These are phyloP conservation scores for Hydractinia symbiolongicarpus DNA, from an alignment of 30 jellyfish, hydroid and myxozoan genomes.

Conservation along the genomic window DNA sequence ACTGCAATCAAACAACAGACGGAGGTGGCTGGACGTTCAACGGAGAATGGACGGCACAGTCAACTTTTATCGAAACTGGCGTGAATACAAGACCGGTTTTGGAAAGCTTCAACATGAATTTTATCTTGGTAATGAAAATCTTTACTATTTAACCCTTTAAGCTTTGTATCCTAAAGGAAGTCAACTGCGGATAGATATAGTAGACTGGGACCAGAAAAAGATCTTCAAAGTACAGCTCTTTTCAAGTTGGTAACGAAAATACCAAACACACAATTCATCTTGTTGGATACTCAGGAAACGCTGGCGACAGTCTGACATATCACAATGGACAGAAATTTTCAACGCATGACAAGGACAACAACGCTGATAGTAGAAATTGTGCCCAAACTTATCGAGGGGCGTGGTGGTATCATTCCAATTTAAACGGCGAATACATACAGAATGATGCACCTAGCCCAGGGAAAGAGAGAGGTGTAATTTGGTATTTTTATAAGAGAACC, in stretches of 20 bases:
- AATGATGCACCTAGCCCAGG: neutral
- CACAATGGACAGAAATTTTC: neutral
- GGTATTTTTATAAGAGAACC: neutral
- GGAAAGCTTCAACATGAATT: neutral
- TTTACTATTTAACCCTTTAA: neutral
- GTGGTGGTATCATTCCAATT: constrained; percentile 10
- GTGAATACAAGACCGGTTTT: neutral
- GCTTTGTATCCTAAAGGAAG: constrained; percentile 4
- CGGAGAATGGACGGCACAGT: neutral
- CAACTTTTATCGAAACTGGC: constrained; percentile 5
- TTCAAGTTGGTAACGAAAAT: neutral
- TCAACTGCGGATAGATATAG: neutral
- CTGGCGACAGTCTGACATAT: neutral
- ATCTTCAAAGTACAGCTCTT: neutral
- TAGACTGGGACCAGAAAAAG: neutral
- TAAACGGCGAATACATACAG: neutral
- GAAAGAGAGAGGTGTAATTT: neutral
- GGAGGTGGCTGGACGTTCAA: constrained; percentile 18
- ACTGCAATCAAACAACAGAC: neutral
- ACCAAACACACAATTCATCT: neutral
- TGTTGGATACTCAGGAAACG: neutral
- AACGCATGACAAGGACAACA: neutral
- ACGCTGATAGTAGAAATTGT: neutral
- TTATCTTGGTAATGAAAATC: neutral
- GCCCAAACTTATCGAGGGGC: neutral